Base-by-base conservation (phyloP, 2,888 invertebrate genomes). In the Venustoraphidia nigricollis region DNA sequence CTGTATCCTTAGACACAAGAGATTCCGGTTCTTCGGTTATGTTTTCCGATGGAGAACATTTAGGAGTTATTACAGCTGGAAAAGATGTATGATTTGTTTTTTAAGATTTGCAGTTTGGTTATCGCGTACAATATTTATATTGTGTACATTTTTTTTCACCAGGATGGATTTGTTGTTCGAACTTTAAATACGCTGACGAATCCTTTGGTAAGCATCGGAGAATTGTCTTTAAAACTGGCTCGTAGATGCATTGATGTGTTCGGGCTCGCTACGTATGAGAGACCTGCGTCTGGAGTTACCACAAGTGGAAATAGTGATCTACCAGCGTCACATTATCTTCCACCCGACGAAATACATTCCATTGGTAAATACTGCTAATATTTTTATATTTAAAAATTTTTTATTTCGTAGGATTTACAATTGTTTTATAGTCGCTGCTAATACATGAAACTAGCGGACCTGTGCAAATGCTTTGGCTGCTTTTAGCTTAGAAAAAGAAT, bases 121-220 rank as follows among this genome's bases (percentile, higher is more conserved):
- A 17, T 36, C 10, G 17, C 36, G 13, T 13, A 34, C 41, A 27
- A 27, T 44, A 10, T 40, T 45, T 38, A 36, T 13, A 46, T 34
- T 44, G 34, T 14, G 10, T 35, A 35, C 37, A 36, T 41, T 45
- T 45, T n/a, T 27, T 48, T 39, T 41, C 44, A 35, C 34, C 59
- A 86, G 84, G 88, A 88, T 63, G 83, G 83, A 10, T 82, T 88
- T 66, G 80, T 87, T 34, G 84, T 88, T 10, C 74, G 84, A 52
- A 81, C 81, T 54, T 74, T 83, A 56, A 81, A 79, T 59, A 78
- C 80, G 10, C 63, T 71, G 48, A 69, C 70, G 48, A 71, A 71
- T 53, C 77, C 79, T 6, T 75, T 75, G 40, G 65, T 71, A 1
- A 65, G 73, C 36, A 66, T 78, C 8, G 77, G 71, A 58, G 83